Evolutionary conservation across 2,113 vertebrate genomes (phyloP), one percentile per base, ranked within the genome.

Genomic region (Nibea coibor): DNA sequence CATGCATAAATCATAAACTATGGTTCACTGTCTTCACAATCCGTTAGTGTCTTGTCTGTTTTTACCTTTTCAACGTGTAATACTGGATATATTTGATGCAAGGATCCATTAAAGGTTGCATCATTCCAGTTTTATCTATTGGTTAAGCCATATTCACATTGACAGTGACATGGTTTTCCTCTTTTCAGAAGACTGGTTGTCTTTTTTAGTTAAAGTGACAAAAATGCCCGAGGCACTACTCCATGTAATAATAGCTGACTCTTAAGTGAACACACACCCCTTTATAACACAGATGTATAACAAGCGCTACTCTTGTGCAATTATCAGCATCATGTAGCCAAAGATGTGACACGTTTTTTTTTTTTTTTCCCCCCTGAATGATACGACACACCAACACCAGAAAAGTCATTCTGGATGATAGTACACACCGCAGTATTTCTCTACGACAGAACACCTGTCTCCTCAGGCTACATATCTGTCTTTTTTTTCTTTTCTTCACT

Each of bases 161-260:
- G 89, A 92, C 92, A 91, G 81, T 69, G 85, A 93, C 93, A 93
- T 35, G 26, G 69, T 59, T 89, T 92, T 88, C 72, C 88, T 91
- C 79, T 94, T 87, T 81, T 80, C 70, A 4, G 8, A 58, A 42
- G 58, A 66, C 76, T 43, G 75, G 35, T 84, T 88, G 82, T 89
- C 81, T 73, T 88, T 80, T 88, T 81, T 64, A 75, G 78, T 88
- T 87, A 82, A 35, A 74, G 72, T 84, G 85, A 90, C 73, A 83
- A 14, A 83, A 66, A 31, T 43, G 82, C 88, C 85, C 0, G 6
- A 73, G 86, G 83, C 82, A 20, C 31, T 26, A 48, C 75, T 86
- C 59, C 16, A 28, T 80, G 75, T 51, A 39, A 72, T 75, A 86
- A 72, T 79, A 77, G 78, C 75, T n/a, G 48, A 56, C 50, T 67